Conservation (phyloP, 2,797 vertebrate genomes). For the Rhinichthys osculus region DNA sequence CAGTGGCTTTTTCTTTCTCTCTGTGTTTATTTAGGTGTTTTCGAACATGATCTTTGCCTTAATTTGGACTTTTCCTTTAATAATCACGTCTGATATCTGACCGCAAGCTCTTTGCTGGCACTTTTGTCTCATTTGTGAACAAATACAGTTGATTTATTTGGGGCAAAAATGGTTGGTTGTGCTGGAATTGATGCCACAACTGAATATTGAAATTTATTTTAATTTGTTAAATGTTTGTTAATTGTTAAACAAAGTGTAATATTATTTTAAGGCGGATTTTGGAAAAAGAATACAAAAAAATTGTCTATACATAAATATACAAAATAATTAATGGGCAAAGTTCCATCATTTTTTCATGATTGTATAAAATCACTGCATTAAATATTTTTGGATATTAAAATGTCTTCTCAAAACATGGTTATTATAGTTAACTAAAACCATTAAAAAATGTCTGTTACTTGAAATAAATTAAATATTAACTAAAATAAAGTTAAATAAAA, state of each 20-base stretch:
- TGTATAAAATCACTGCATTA: neutral
- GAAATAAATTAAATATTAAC: neutral
- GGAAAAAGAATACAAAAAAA: neutral
- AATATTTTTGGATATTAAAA: neutral
- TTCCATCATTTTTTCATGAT: neutral
- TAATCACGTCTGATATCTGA: neutral
- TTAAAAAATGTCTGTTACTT: neutral
- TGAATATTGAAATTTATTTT: neutral
- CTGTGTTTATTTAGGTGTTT: neutral
- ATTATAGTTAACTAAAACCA: neutral
- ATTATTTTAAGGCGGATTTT: neutral
- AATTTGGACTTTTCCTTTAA: neutral
- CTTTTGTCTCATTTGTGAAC: neutral
- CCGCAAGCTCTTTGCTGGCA: neutral
- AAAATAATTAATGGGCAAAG: neutral
- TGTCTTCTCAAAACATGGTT: neutral
- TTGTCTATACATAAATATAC: neutral
- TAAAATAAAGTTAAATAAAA: neutral
- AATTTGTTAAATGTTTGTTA: neutral
- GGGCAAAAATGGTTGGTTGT: neutral
- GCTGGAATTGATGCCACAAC: neutral
- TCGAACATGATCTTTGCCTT: neutral
- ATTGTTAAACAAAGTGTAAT: neutral
- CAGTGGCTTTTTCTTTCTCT: slow-evolving; percentile 41
- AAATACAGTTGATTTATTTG: neutral